Base-by-base conservation (phyloP, 2,888 invertebrate genomes). In the Ctenicera cuprea region DNA sequence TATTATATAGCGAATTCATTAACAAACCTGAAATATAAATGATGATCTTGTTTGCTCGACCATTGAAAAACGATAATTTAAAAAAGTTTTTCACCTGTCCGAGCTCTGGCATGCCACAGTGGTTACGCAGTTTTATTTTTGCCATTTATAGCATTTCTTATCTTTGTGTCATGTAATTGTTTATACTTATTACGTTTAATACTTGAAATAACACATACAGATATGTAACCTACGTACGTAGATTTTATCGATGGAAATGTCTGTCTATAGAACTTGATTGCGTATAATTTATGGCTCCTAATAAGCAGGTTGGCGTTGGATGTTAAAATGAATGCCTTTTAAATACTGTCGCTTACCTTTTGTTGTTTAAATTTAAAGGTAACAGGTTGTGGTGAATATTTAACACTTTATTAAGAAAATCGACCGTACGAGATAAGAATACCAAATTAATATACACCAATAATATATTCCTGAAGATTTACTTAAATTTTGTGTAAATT, bases 281-380 rank as follows among this genome's bases (percentile, higher is more conserved):
- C 30, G 26, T 73, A 57, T 63, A 73, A 73, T 73, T 73, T 73
- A 73, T 73, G 38, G 22, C 62, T 26, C 50, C 16, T 73, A 73
- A 73, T 73, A 73, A 73, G 73, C 73, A 63, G 62, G 67, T 73
- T 73, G 68, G 73, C 52, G 54, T 54, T 54, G 26, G 57, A 43
- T 33, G 43, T 45, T 26, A n/a, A n/a, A 64, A 57, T 65, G 54
- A 71, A 64, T 71, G 54, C 71, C 69, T 59, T 62, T 69, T 69
- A 62, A 69, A 69, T 62, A 62, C 48, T 66, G 65, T 66, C 65
- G 54, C 54, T 41, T 54, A 20, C n/a, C 22, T 66, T 45, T 64
- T 52, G 45, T 54, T 38, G 65, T 66, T 52, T 52, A 66, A 48
- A 37, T 1, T 64, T 64, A 50, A 37, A 63, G 38, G 38, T 59